These are phyloP conservation scores for Margaritifera margaritifera DNA, from an alignment of 2,888 invertebrate genomes.

Conservation along the genomic window DNA sequence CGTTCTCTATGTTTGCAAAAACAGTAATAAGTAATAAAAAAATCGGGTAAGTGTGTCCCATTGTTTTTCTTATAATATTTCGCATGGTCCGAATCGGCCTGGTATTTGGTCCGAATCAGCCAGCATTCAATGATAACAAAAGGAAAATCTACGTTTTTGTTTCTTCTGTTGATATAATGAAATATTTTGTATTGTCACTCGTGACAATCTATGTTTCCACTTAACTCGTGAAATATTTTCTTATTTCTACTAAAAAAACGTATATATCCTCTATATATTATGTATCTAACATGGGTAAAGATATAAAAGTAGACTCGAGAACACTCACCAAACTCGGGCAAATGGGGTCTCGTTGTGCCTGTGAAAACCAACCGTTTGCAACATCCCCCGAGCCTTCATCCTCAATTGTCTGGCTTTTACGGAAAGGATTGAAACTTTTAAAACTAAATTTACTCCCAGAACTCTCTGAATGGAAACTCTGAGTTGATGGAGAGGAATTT, in stretches of 20 bases:
- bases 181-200: no score
- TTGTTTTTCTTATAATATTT: no score
- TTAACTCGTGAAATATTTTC: not conserved
- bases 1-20: no score
- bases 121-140: no score
- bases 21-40: no score
- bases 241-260: not conserved
- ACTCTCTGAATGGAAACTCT: conserved; percentile 18
- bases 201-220: not conserved
- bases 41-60: no score
- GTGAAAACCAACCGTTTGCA: conserved; percentile 69
- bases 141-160: no score
- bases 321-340: conserved; percentile 68
- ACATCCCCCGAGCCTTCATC: conserved; percentile 35
- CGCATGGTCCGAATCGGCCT: no score
- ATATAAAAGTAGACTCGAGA: not conserved
- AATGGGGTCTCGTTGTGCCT: conserved; percentile 69
- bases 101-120: no score
- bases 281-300: not conserved
- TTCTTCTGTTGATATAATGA: no score
- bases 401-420: conserved; percentile 14
- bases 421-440: conserved; percentile 40
- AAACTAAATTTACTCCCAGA: conserved; percentile 29
- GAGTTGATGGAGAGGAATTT: conserved; percentile 44
- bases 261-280: not conserved